Evolutionary conservation across 2,797 vertebrate genomes (phyloP).

Genomic region (Cryptoprocta ferox): DNA sequence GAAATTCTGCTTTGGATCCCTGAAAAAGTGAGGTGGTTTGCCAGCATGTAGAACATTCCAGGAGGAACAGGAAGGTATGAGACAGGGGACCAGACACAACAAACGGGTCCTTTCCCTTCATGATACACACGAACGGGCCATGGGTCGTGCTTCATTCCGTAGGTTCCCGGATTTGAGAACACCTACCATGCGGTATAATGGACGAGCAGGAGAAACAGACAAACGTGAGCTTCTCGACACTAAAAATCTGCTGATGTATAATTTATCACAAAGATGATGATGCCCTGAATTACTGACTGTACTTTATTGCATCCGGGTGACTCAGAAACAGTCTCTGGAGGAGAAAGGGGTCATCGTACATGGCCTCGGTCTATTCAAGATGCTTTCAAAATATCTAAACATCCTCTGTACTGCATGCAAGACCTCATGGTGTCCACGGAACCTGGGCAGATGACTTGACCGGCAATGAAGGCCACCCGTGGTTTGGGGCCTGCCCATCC

Average conservation of each 20-base stretch:
- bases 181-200: accelerated
- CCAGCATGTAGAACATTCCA: no score
- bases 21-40: neutral
- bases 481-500: no score
- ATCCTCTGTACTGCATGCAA: neutral
- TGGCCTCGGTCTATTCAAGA: neutral
- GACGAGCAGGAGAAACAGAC: neutral
- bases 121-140: accelerated
- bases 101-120: neutral
- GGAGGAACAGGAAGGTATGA: neutral
- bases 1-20: neutral
- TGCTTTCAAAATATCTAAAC: neutral
- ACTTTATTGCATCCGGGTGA: neutral
- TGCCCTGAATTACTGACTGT: neutral
- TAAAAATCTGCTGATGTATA: neutral
- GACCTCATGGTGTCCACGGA: neutral
- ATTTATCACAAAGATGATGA: neutral
- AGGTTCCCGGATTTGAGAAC: neutral
- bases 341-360: neutral
- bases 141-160: neutral
- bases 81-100: neutral
- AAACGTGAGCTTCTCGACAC: neutral
- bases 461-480: accelerated
- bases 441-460: neutral
- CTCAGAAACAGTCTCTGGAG: neutral